Conservation (phyloP, 1,140 invertebrate species). For the Drosophila pandora region DNA sequence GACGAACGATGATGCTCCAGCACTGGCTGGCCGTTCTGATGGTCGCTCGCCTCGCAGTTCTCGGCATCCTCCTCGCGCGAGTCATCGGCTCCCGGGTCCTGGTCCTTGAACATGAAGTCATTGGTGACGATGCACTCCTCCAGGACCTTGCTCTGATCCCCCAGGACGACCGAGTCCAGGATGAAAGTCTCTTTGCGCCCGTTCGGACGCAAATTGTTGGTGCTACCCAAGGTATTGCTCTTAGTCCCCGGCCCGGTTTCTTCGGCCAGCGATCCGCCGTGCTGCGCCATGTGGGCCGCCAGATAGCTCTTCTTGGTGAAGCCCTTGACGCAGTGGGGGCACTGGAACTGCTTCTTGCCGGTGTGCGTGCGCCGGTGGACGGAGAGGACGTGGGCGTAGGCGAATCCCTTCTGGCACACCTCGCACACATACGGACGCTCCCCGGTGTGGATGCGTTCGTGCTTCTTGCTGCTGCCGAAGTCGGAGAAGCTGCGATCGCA, state of each 20-base stretch:
- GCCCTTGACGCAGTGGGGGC: slow-evolving; percentile 74
- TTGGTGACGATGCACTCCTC: slow-evolving; percentile 75
- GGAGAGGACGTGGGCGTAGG: slow-evolving; percentile 87
- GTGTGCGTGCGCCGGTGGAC: slow-evolving; percentile 87
- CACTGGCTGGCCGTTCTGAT: neutral
- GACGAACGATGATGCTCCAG: slow-evolving; percentile 15
- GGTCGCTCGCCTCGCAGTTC: slow-evolving; percentile 36
- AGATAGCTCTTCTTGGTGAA: slow-evolving; percentile 82
- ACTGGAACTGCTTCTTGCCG: slow-evolving; percentile 86
- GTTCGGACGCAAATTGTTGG: slow-evolving; percentile 3
- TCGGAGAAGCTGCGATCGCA: slow-evolving; percentile 89
- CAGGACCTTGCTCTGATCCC: slow-evolving; percentile 59
- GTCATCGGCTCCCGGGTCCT: slow-evolving; percentile 36
- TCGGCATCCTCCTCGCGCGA: slow-evolving; percentile 12
- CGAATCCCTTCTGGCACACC: slow-evolving; percentile 89
- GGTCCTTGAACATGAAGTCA: slow-evolving; percentile 73
- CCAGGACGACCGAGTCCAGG: slow-evolving; percentile 32
- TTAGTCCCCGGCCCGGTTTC: neutral
- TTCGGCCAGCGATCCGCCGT: slow-evolving; percentile 7
- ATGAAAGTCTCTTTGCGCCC: slow-evolving; percentile 17
- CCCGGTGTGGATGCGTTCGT: slow-evolving; percentile 91
- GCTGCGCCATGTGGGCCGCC: slow-evolving; percentile 71
- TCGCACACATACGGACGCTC: slow-evolving; percentile 89
- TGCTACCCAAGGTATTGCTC: neutral
- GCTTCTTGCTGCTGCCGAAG: slow-evolving; percentile 86